A percentile compares a stretch with the other conserved stretches of the same genome.
phyloP scores from a whole-genome alignment of 2,797 vertebrate species.

The Coluber constrictor region DNA sequence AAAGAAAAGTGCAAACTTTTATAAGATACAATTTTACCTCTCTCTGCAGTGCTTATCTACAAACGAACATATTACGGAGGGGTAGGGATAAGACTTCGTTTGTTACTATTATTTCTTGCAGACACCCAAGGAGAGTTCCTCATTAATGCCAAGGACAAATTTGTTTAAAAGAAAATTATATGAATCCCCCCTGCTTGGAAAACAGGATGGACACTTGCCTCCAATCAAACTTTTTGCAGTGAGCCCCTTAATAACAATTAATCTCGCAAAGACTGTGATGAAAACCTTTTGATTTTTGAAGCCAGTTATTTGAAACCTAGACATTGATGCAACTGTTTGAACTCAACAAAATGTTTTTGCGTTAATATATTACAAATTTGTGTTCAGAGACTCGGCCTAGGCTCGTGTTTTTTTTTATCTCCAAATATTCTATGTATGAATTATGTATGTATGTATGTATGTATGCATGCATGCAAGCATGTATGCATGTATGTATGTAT shows the following conservation, averaged over 20 bases:
- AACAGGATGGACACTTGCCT: slow-evolving; percentile 49
- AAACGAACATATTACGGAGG: slow-evolving; percentile 79
- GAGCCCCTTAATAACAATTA: not conserved
- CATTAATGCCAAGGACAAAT: slow-evolving; percentile 80
- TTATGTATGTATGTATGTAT: not conserved
- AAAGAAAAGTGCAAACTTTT: slow-evolving; percentile 77
- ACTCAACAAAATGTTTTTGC: not conserved
- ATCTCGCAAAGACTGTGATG: not conserved
- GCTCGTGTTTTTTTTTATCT: not conserved
- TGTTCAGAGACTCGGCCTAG: not conserved
- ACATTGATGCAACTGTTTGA: not conserved
- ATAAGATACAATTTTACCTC: slow-evolving; percentile 78
- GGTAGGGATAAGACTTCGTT: slow-evolving; percentile 57
- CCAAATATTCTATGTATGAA: not conserved
- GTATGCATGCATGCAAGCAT: no score
- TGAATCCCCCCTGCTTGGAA: slow-evolving; percentile 47
- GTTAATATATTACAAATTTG: slow-evolving; percentile 6
- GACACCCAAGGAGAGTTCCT: slow-evolving; percentile 80
- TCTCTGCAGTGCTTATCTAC: slow-evolving; percentile 80
- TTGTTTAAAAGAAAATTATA: slow-evolving; percentile 61
- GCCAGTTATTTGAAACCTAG: not conserved
- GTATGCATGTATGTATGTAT: not conserved
- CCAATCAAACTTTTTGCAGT: slow-evolving; percentile 21
- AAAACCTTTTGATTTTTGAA: slow-evolving; percentile 13
- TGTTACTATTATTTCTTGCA: slow-evolving; percentile 77